Conservation (phyloP, 1,140 invertebrate genomes). For the Calliphora vicina region DNA sequence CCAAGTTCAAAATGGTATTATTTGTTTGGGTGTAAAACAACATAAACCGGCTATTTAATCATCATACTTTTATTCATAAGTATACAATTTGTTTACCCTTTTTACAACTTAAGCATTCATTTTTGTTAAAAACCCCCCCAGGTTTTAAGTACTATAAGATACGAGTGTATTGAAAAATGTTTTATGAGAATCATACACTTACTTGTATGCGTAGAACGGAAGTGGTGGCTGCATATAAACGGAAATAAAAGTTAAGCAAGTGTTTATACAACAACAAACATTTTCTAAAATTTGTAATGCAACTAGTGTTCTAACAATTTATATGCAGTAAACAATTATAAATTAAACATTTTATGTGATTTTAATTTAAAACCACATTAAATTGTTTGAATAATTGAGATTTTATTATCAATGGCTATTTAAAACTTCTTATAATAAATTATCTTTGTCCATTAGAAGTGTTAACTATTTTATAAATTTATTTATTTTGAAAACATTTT, state of each 20-base stretch:
- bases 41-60: neutral
- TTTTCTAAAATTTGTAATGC: neutral
- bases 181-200: too few species aligned
- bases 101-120: neutral
- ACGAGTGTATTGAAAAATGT: too few species aligned
- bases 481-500: neutral
- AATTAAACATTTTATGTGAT: too few species aligned
- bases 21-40: neutral
- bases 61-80: neutral
- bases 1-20: conserved; percentile 27
- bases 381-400: neutral
- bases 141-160: neutral
- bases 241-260: conserved; percentile 26
- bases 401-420: neutral
- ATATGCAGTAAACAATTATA: too few species aligned
- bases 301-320: neutral
- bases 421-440: too few species aligned
- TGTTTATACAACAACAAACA: neutral
- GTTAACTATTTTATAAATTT: neutral
- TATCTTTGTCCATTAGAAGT: too few species aligned
- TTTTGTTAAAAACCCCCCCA: neutral
- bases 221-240: neutral
- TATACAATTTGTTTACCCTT: neutral
- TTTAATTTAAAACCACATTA: too few species aligned
- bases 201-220: conserved; percentile 17